Evolutionary conservation across 2,888 invertebrate genomes (phyloP), one percentile per base, ranked within the genome.

Genomic region (Sericinus montela): DNA sequence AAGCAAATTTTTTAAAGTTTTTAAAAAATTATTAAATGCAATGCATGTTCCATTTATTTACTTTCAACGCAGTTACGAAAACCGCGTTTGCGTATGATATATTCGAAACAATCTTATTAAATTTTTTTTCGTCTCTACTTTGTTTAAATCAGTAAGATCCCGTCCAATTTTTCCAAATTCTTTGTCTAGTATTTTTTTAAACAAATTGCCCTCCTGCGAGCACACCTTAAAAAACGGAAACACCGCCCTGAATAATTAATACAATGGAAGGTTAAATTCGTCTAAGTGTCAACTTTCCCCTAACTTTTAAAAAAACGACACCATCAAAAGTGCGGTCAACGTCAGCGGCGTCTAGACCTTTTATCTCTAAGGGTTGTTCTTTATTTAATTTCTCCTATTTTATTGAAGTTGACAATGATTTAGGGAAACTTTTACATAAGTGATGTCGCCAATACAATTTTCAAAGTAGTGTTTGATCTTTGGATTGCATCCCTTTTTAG

Each of bases 211-310:
- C 82, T 75, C 79, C 66, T 69, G 65, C 77, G 69, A 75, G 72
- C 82, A 74, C 83, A 86, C 86, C 86, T 87, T 80, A 70, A 75
- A 81, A 80, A 75, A 77, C 73, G 81, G 80, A 78, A 72, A 79
- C 80, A 72, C 72, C 82, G 72, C 80, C 80, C 78, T 87, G 87
- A 86, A 87, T 88, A 88, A 87, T 87, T 88, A 87, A 88, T 86
- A 86, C 85, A 85, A 87, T 85, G 80, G 81, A 76, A 86, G 84
- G 85, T 86, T 84, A 86, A 86, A 87, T 80, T 86, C 81, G 75
- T 82, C 82, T 67, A 79, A 86, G 86, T 86, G 86, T 86, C 86
- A 86, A 81, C 81, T 81, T 78, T 83, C 82, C 87, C 86, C 83
- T 69, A 80, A 84, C 78, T 83, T 85, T 79, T 75, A 68, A 82